Evolutionary conservation across 64 coral and sea anemone genomes (phyloP).

Genomic region (Dendronephthya gigantea): DNA sequence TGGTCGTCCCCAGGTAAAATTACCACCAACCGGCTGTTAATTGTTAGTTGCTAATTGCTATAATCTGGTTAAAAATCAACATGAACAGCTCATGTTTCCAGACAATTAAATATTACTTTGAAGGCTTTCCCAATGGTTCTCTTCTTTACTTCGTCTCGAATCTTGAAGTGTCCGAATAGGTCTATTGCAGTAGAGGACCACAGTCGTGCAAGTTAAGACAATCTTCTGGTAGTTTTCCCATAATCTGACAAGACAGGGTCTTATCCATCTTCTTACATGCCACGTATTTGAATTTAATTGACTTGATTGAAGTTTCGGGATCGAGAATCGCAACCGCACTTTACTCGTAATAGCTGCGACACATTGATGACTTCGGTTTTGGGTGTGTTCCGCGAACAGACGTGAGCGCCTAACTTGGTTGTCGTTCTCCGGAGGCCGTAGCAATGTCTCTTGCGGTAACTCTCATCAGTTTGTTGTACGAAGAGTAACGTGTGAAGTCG

Average conservation of each 20-base stretch:
- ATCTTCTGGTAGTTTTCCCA: neutral
- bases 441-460: no score
- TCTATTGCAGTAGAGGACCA: neutral
- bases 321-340: neutral
- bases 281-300: neutral
- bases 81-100: neutral
- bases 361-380: neutral
- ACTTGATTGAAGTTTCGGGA: neutral
- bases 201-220: neutral
- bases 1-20: no score
- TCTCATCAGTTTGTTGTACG: no score
- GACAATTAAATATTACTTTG: neutral
- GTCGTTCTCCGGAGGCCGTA: no score
- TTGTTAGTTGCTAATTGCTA: no score
- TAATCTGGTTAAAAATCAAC: neutral
- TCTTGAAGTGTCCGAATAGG: neutral
- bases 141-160: neutral
- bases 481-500: no score
- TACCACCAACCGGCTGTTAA: no score
- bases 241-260: neutral
- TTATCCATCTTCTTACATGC: neutral
- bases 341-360: neutral
- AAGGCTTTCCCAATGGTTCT: neutral
- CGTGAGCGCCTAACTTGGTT: neutral
- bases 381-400: neutral